Base-by-base conservation (phyloP, 53 echinoderm and acorn worm genomes). In the Antedon mediterranea region DNA sequence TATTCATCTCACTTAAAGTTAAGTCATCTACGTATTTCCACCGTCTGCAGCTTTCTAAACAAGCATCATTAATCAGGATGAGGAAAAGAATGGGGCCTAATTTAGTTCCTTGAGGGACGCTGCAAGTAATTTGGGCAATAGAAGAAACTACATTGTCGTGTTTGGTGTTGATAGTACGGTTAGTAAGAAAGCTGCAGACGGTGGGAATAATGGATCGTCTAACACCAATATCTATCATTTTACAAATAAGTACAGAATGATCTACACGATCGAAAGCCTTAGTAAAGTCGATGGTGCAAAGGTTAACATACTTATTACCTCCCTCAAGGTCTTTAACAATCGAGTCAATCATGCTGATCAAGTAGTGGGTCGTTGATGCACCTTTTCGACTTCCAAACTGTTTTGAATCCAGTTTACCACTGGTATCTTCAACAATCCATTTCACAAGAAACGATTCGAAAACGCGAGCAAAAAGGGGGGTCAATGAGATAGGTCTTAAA, bases 81-180 rank as follows among this genome's bases (percentile, higher is more conserved):
- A 81, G 29, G 30, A 81, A 81, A 29, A 81, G 29, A 20, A 81
- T 73, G n/a, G 81, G 81, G 28, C 81, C 81, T 30, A 81, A 72
- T 37, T 81, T 73, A 15, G 74, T 81, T 43, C 81, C 81, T 11
- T 73, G 81, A 3, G 57, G 57, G 20, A 57, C 26, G 20, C 57
- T 57, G 23, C 57, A 57, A 8, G 34, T 5, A 33, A 43, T 73
- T 15, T 73, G 31, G 31, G 29, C 20, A 0, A 29, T 43, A 73
- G 41, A 34, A 30, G 81, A 81, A 5, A 81, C 26, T 20, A 34
- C 0, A 34, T 29, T 31, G 34, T 34, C 28, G 32, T 43, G 73
- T 33, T 81, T 81, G 20, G 74, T 73, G 72, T 73, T 73, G 2
- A 37, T 37, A 32, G 74, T 81, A 28, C 74, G 43, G 13, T 81